A percentile compares a stretch with the other conserved stretches of the same genome.
phyloP scores from a whole-genome alignment of 2,113 vertebrate genomes.

The Lycocorax pyrrhopterus region DNA sequence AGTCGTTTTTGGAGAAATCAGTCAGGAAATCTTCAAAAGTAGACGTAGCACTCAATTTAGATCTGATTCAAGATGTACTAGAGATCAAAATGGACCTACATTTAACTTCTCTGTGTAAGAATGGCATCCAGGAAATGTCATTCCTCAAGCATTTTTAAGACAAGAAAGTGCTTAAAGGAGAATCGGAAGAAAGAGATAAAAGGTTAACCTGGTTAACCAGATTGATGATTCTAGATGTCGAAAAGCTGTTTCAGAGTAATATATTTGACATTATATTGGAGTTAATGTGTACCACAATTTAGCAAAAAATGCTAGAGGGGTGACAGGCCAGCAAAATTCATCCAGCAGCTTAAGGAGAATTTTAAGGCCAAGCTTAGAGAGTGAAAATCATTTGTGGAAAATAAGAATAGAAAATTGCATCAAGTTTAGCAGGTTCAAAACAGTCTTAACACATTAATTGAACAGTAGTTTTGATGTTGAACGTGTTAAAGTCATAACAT shows the following conservation, averaged over 20 bases:
- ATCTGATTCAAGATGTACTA: not conserved
- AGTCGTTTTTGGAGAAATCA: not conserved
- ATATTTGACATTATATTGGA: not conserved
- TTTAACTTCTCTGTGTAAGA: not conserved
- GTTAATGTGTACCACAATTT: not conserved
- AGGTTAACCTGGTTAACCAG: not conserved
- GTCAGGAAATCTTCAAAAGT: not conserved
- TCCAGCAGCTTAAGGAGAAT: not conserved
- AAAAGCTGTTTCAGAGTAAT: not conserved
- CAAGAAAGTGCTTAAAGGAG: not conserved
- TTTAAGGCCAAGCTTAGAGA: not conserved
- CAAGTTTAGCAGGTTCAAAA: not conserved
- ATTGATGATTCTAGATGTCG: not conserved
- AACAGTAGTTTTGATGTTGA: not conserved
- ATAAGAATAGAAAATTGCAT: not conserved
- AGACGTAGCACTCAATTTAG: not conserved
- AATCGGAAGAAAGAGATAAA: not conserved
- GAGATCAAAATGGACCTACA: not conserved
- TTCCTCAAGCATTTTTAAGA: not conserved
- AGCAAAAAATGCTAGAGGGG: not conserved
- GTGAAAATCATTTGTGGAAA: not conserved
- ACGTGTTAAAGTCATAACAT: not conserved
- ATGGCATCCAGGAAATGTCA: not conserved
- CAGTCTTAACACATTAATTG: not conserved
- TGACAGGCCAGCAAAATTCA: not conserved